Evolutionary conservation across 2,888 invertebrate species (phyloP), one percentile per base, ranked within the genome.

Genomic region (Brassicogethes aeneus): DNA sequence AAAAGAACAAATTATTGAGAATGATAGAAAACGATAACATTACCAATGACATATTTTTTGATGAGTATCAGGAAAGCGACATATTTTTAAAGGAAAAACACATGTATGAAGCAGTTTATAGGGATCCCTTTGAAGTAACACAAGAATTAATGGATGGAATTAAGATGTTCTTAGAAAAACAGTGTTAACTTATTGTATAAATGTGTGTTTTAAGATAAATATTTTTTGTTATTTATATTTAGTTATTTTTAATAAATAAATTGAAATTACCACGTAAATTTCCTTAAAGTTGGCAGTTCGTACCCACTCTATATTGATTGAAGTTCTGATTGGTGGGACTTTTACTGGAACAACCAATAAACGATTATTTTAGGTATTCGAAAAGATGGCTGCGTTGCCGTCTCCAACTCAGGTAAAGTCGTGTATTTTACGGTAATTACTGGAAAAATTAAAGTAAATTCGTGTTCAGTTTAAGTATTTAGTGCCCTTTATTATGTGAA

Each of bases 371-470:
- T 57, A 42, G 65, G 61, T 64, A 66, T 69, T 53, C 65, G 64
- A 64, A 80, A 85, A 82, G 72, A 85, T 85, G 85, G 85, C 85
- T 77, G 79, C 83, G 71, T 75, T 85, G 81, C 85, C 83, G 74
- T 85, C 83, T 76, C 84, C 85, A 73, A 82, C 82, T 71, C 83
- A 84, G 83, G 84, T 85, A 32, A 32, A 32, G 14, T 10, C 12
- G 13, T 8, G 10, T 32, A 12, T 32, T 32, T 13, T 32, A 23
- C 10, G 23, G 10, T 23, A 23, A 13, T 16, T 10, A 14, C 3
- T 35, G 36, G 5, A 35, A 35, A 15, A 10, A 15, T 7, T 15
- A n/a, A 15, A 14, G 36, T n/a, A 35, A 14, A 35, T 15, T 10
- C 7, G 15, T 35, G 15, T n/a, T 33, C 7, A 35, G 36, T n/a